Conservation (phyloP, 2,113 vertebrate species). For the Tupaia chinensis region DNA sequence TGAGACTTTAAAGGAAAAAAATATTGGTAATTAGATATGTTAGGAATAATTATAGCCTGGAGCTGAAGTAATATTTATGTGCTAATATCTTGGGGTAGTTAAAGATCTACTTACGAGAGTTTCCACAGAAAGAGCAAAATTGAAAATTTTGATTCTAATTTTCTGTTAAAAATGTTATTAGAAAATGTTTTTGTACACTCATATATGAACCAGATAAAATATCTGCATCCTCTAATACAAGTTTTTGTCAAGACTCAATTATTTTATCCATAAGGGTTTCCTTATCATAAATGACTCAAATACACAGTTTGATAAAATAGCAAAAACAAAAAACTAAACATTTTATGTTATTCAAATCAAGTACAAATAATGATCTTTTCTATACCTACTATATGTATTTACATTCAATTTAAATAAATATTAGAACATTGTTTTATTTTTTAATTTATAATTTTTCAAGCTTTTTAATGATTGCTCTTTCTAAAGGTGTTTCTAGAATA, state of each 20-base stretch:
- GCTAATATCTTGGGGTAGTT: neutral
- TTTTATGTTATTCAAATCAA: constrained; percentile 33
- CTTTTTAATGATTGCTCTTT: constrained; percentile 38
- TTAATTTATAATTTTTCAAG: neutral
- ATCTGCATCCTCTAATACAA: neutral
- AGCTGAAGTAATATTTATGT: neutral
- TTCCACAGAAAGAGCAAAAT: constrained; percentile 42
- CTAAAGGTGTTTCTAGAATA: neutral
- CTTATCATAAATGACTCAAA: neutral
- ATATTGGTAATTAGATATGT: constrained; percentile 49
- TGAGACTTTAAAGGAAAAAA: constrained; percentile 89
- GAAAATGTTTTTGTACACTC: neutral
- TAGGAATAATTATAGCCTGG: neutral
- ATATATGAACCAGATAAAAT: neutral
- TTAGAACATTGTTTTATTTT: neutral
- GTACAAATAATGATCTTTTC: neutral
- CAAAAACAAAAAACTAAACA: neutral
- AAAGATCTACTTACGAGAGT: neutral
- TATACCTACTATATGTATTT: neutral
- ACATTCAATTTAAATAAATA: neutral
- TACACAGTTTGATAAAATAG: neutral
- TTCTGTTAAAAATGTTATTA: constrained; percentile 13
- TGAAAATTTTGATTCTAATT: neutral
- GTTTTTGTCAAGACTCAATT: neutral
- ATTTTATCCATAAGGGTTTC: neutral